Conservation (phyloP, 1,140 invertebrate species). For the Danaus plexippus region DNA sequence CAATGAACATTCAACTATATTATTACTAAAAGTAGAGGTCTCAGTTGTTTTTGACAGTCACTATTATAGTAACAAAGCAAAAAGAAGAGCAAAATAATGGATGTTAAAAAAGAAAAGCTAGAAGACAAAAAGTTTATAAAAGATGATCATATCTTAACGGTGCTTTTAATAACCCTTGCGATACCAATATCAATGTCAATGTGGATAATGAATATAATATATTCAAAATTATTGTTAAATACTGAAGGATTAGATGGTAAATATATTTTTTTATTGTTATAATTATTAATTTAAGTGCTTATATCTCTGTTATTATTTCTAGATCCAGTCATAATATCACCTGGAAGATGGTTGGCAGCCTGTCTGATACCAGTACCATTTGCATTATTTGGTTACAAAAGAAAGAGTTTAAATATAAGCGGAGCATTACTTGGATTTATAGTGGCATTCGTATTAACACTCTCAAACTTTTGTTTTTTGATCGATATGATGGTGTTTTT, state of each 20-base stretch:
- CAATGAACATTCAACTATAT: too few relatives aligned
- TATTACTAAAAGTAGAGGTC: too few relatives aligned
- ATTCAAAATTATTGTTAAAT: conserved; percentile 73
- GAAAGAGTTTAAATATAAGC: conserved; percentile 77
- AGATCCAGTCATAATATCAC: conserved; percentile 78
- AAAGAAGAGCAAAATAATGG: conserved; percentile 12
- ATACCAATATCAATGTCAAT: conserved; percentile 81
- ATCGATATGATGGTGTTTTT: conserved; percentile 85
- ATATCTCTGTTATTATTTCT: conserved; percentile 33
- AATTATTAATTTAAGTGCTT: conserved; percentile 1
- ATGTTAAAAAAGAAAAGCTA: conserved; percentile 5
- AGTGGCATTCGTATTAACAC: conserved; percentile 85
- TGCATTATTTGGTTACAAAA: conserved; percentile 76
- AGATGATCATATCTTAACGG: conserved; percentile 71
- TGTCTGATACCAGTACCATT: conserved; percentile 79
- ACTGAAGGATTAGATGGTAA: conserved; percentile 73
- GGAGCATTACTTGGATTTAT: conserved; percentile 82
- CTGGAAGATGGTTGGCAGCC: conserved; percentile 81
- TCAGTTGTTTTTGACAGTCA: not conserved
- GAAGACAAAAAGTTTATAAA: conserved; percentile 21
- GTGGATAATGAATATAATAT: conserved; percentile 80
- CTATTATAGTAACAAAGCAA: conserved; percentile 5
- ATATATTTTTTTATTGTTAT: conserved; percentile 4
- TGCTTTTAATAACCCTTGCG: conserved; percentile 76
- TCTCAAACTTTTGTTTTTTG: conserved; percentile 85